Conservation (phyloP, 2,113 vertebrate genomes). For the Hirundichthys speculiger region DNA sequence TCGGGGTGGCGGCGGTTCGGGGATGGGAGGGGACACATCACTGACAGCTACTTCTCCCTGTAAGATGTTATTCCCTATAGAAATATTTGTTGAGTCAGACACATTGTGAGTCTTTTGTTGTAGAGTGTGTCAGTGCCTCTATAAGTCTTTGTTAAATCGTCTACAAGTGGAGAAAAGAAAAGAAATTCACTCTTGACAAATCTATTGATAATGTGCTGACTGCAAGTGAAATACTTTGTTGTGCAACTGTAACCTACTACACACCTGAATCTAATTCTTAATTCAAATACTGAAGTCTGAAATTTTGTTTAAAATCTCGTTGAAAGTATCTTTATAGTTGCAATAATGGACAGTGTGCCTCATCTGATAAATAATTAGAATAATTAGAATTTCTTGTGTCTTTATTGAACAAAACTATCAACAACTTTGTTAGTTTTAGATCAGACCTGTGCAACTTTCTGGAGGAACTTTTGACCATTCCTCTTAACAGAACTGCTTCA, state of each 20-base stretch:
- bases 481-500: too few species aligned
- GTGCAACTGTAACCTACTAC: background rate
- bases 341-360: too few species aligned
- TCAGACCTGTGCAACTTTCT: too few species aligned
- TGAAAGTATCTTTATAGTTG: too few species aligned
- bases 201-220: conserved; percentile 16
- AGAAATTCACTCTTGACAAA: background rate
- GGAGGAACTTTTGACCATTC: too few species aligned
- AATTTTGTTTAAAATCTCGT: too few species aligned
- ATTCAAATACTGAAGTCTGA: too few species aligned
- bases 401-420: too few species aligned
- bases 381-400: too few species aligned
- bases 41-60: conserved; percentile 42
- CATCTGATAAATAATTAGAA: too few species aligned
- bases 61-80: conserved; percentile 41
- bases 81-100: conserved; percentile 56
- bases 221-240: background rate
- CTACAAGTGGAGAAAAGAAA: conserved; percentile 10
- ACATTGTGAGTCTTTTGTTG: conserved; percentile 45
- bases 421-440: too few species aligned
- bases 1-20: background rate
- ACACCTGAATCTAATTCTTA: too few species aligned
- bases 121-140: conserved; percentile 11
- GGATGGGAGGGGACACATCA: conserved; percentile 7
- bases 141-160: conserved; percentile 24